Evolutionary conservation across 1,140 invertebrate species (phyloP).

Genomic region (Tyrophagus putrescentiae): DNA sequence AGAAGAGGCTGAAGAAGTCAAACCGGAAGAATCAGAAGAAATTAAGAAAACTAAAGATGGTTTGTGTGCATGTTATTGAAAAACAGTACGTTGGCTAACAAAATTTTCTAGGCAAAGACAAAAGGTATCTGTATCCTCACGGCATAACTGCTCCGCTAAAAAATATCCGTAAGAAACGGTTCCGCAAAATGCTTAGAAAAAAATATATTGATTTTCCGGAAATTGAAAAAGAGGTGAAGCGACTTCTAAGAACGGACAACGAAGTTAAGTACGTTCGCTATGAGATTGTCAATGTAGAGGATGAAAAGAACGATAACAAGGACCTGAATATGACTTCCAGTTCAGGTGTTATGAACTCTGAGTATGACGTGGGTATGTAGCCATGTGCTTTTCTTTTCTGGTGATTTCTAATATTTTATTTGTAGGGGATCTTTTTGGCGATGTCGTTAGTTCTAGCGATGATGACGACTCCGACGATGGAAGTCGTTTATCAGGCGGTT

Average conservation of each 20-base stretch:
- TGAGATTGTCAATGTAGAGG: slow-evolving; percentile 83
- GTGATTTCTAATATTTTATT: background rate
- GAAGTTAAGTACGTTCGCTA: slow-evolving; percentile 76
- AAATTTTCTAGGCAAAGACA: slow-evolving; percentile 79
- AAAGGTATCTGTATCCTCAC: slow-evolving; percentile 83
- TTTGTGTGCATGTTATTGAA: slow-evolving; percentile 34
- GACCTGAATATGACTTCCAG: background rate
- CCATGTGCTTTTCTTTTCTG: slow-evolving; percentile 13
- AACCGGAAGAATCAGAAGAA: slow-evolving; percentile 60
- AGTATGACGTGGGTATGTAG: slow-evolving; percentile 1
- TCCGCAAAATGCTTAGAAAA: slow-evolving; percentile 87
- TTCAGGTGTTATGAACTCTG: background rate
- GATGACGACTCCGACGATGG: slow-evolving; percentile 23
- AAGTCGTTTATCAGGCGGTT: slow-evolving; percentile 19
- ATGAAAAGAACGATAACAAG: slow-evolving; percentile 42
- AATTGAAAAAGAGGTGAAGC: slow-evolving; percentile 89
- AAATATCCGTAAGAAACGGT: slow-evolving; percentile 79
- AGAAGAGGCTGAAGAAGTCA: slow-evolving; percentile 53
- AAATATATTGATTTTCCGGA: slow-evolving; percentile 93
- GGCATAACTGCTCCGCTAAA: slow-evolving; percentile 85
- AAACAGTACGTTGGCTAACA: slow-evolving; percentile 31
- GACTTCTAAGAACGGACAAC: slow-evolving; percentile 74
- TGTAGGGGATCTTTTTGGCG: slow-evolving; percentile 74
- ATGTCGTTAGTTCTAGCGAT: slow-evolving; percentile 63
- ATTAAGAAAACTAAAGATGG: slow-evolving; percentile 61